Conservation (phyloP, 1,140 invertebrate species). For the Heliconius melpomene region DNA sequence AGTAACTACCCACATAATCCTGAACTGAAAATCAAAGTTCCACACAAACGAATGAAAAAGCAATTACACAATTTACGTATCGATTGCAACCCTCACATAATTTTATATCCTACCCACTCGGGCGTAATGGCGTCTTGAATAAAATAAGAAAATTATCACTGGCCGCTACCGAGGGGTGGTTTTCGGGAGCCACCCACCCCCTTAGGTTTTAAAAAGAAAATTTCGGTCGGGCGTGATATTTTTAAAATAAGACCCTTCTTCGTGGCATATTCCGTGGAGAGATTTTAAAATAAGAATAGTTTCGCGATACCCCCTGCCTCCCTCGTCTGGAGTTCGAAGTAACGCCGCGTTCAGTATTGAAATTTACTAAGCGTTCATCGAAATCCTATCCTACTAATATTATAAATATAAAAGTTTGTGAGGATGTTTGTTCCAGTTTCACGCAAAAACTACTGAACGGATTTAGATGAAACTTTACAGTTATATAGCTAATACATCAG, state of each 20-base stretch:
- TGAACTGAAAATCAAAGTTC: neutral
- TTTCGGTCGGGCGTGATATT: constrained; percentile 80
- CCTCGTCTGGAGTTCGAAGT: constrained; percentile 78
- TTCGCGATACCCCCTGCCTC: constrained; percentile 69
- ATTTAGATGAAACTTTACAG: too few species aligned
- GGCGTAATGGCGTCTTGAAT: constrained; percentile 52
- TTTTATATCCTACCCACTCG: constrained; percentile 33
- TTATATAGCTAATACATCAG: too few species aligned
- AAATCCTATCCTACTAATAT: too few species aligned
- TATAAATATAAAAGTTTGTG: too few species aligned
- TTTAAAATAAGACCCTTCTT: constrained; percentile 79
- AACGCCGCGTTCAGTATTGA: constrained; percentile 41
- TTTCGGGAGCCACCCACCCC: constrained; percentile 73
- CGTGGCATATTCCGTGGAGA: constrained; percentile 80
- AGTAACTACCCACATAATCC: neutral
- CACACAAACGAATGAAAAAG: neutral
- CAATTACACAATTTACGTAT: constrained; percentile 20
- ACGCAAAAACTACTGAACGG: too few species aligned
- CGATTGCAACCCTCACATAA: constrained; percentile 16
- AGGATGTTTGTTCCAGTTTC: too few species aligned
- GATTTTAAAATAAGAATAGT: constrained; percentile 81
- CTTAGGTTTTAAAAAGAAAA: constrained; percentile 74
- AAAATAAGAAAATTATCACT: constrained; percentile 80
- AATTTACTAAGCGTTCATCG: neutral
- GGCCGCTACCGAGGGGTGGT: constrained; percentile 63